Percentiles rank a stretch among this genome's conserved stretches.
Evolutionary conservation across 2,113 vertebrate species (phyloP).

Genomic region (Tenebrosternarchus preto): DNA sequence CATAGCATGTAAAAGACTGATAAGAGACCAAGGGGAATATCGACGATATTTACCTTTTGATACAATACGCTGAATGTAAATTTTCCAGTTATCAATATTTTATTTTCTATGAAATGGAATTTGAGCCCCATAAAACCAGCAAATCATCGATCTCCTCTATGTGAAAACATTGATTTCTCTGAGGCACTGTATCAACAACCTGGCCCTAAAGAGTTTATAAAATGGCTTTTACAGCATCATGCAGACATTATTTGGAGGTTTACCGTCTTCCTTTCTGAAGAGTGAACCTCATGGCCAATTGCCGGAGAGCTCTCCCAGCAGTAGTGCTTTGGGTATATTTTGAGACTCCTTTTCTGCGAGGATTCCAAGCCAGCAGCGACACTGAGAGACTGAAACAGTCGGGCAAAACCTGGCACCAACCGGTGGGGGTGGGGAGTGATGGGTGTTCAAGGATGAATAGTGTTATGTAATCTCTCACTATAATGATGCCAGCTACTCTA

Average conservation of each 20-base stretch:
- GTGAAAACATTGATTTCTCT: too few relatives aligned
- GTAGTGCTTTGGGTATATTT: conserved; percentile 26
- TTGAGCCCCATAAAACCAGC: background rate
- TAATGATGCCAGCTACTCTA: conserved; percentile 37
- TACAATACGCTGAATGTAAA: too few relatives aligned
- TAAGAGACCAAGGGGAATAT: too few relatives aligned
- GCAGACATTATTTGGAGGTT: background rate
- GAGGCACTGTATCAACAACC: background rate
- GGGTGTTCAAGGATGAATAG: conserved; percentile 2
- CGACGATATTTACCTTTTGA: too few relatives aligned
- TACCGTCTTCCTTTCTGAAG: background rate
- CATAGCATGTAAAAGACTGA: too few relatives aligned
- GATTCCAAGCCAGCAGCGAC: background rate
- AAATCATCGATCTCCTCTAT: too few relatives aligned
- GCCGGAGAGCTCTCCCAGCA: conserved; percentile 11
- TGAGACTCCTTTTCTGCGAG: conserved; percentile 28
- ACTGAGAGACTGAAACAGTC: conserved; percentile 23
- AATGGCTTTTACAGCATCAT: background rate
- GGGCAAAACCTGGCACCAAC: conserved; percentile 30
- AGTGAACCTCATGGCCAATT: background rate
- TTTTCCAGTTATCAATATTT: too few relatives aligned
- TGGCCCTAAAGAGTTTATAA: background rate
- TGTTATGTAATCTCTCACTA: conserved; percentile 39
- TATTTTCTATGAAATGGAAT: too few relatives aligned
- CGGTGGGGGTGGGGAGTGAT: background rate